A percentile compares a stretch with the other conserved stretches of the same genome.
Conservation (phyloP, 2,797 vertebrate genomes). For the Crenichthys baileyi region DNA sequence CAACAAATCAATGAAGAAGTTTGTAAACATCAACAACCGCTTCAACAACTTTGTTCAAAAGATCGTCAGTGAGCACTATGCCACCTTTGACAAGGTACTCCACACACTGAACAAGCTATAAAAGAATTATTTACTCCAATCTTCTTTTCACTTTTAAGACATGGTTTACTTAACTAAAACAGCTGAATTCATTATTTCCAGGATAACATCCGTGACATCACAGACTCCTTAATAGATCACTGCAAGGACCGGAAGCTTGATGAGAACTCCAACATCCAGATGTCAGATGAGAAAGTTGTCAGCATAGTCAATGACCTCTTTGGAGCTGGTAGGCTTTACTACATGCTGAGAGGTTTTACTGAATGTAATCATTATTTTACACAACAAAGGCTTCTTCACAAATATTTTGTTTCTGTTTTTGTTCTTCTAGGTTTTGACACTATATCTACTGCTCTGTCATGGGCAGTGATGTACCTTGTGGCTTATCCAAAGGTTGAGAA, state of each 20-base stretch:
- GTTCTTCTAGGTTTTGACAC: slow-evolving; percentile 90
- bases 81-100: slow-evolving; percentile 86
- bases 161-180: neutral
- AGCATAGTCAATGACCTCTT: slow-evolving; percentile 87
- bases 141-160: neutral
- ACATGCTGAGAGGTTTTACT: slow-evolving; percentile 8
- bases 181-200: slow-evolving; percentile 59
- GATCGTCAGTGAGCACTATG: slow-evolving; percentile 87
- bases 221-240: slow-evolving; percentile 90
- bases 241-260: slow-evolving; percentile 86
- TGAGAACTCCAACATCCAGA: slow-evolving; percentile 79
- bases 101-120: neutral
- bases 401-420: slow-evolving; percentile 6
- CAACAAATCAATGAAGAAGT: slow-evolving; percentile 79
- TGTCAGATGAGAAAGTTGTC: slow-evolving; percentile 86
- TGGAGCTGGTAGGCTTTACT: slow-evolving; percentile 78
- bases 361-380: neutral
- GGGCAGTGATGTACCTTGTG: slow-evolving; percentile 88
- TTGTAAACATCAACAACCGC: slow-evolving; percentile 79
- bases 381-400: slow-evolving; percentile 14
- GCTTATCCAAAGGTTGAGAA: slow-evolving; percentile 84
- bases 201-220: slow-evolving; percentile 91
- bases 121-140: neutral
- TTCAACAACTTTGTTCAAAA: slow-evolving; percentile 79
- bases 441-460: slow-evolving; percentile 87